A percentile compares a stretch with the other conserved stretches of the same genome.
phyloP scores from a whole-genome alignment of 53 echinoderm and acorn worm genomes.

The Patiria pectinifera region DNA sequence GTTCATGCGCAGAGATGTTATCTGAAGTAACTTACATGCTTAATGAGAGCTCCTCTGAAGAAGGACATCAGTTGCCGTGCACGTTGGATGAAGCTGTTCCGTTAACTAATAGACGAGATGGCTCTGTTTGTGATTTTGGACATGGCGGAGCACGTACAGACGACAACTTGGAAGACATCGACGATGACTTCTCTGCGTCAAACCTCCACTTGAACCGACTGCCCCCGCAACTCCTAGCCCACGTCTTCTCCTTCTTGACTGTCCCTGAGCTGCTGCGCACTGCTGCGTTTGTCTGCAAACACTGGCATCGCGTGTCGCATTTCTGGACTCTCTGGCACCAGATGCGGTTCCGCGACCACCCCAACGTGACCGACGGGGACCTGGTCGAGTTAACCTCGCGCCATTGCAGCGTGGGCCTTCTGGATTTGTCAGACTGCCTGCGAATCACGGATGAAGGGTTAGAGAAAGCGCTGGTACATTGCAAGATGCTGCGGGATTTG shows the following conservation, averaged over 20 bases:
- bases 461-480: constrained; percentile 18
- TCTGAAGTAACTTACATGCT: neutral
- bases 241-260: constrained; percentile 65
- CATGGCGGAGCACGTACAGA: neutral
- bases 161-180: neutral
- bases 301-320: constrained; percentile 49
- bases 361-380: constrained; percentile 49
- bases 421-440: constrained; percentile 58
- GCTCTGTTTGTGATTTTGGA: neutral
- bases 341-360: constrained; percentile 24
- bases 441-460: constrained; percentile 63
- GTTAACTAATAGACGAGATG: neutral
- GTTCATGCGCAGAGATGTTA: neutral
- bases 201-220: constrained; percentile 43
- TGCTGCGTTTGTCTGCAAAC: constrained; percentile 64
- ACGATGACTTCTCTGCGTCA: neutral
- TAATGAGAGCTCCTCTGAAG: neutral
- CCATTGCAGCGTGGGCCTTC: constrained; percentile 37
- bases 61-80: neutral
- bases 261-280: constrained; percentile 54
- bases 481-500: constrained; percentile 55
- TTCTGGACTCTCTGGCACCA: constrained; percentile 64
- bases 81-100: neutral
- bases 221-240: constrained; percentile 48
- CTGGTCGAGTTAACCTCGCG: constrained; percentile 39